Evolutionary conservation across 1,140 invertebrate genomes (phyloP).

Genomic region (Aradophagus sp.): DNA sequence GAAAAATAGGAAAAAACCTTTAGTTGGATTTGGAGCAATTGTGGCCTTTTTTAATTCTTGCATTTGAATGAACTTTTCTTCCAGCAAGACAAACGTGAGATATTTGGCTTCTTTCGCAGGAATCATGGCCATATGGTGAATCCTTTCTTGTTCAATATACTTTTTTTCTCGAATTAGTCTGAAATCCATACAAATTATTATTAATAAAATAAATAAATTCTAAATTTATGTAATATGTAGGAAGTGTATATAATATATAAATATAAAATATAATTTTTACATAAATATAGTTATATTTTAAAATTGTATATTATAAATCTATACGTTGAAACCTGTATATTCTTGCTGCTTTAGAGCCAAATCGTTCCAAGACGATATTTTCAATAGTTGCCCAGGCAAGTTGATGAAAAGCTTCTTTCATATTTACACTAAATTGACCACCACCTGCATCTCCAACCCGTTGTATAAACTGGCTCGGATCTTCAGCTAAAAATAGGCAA

Average conservation of each 20-base stretch:
- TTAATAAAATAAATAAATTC: constrained; percentile 4
- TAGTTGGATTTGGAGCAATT: constrained; percentile 75
- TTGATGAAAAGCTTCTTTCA: constrained; percentile 78
- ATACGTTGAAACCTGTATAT: constrained; percentile 85
- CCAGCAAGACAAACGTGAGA: constrained; percentile 85
- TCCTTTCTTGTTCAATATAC: constrained; percentile 90
- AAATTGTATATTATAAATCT: no score
- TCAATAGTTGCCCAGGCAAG: constrained; percentile 83
- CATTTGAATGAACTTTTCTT: constrained; percentile 86
- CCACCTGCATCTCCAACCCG: constrained; percentile 85
- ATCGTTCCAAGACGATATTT: constrained; percentile 86
- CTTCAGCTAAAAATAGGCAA: no score
- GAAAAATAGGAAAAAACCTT: constrained; percentile 85
- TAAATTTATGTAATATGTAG: no score
- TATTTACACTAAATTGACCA: constrained; percentile 84
- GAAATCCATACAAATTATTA: constrained; percentile 49
- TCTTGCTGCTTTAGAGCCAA: constrained; percentile 88
- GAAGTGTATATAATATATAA: no score
- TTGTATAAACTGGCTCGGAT: constrained; percentile 82
- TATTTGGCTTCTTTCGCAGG: constrained; percentile 91
- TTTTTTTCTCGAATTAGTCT: constrained; percentile 85
- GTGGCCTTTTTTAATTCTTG: constrained; percentile 77
- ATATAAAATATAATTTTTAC: no score
- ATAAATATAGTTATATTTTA: no score
- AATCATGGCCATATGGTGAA: constrained; percentile 91